Evolutionary conservation across 2,113 vertebrate genomes (phyloP), one percentile per base, ranked within the genome.

Genomic region (Alexandromys fortis): DNA sequence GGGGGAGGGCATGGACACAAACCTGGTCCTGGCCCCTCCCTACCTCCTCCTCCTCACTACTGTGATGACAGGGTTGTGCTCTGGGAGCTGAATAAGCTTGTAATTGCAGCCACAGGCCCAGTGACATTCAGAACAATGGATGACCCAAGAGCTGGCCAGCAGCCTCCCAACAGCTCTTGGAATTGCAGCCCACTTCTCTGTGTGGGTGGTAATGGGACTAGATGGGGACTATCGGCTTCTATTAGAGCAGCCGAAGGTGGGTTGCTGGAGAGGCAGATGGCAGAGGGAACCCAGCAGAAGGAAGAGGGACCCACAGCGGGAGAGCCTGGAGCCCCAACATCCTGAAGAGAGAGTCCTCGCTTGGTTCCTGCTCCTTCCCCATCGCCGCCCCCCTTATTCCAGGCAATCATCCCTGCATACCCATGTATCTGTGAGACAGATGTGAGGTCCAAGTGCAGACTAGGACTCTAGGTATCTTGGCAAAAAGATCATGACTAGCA

Each of bases 41-140:
- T 67, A 67, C 96, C 2, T 33, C 77, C 90, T 33, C 77, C 90
- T 94, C 93, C 92, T 96, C 22, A 90, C 96, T 91, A 93, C 91
- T 93, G 58, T 98, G 96, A 97, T 78, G 49, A 77, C 91, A 94
- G 94, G 91, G 70, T 96, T 98, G 97, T 97, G 98, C 98, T 98
- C 97, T 96, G 86, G 86, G 70, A 91, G 87, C 79, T 98, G 98
- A 98, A 98, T 97, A 97, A 97, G 86, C 89, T 90, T 26, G 95
- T 98, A 98, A 98, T 98, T 98, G 97, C 96, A 94, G 98, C 70
- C 92, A 95, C 92, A 96, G 97, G 96, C 89, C 97, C 96, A 65
- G 96, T 97, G 96, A 97, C 96, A 96, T 97, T 94, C 33, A 65
- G 96, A 98, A 98, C 98, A 98, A 98, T 98, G 70, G 70, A 42